These are phyloP conservation scores for Melanocharis versteri DNA, from an alignment of 2,113 vertebrate genomes.

Conservation along the genomic window DNA sequence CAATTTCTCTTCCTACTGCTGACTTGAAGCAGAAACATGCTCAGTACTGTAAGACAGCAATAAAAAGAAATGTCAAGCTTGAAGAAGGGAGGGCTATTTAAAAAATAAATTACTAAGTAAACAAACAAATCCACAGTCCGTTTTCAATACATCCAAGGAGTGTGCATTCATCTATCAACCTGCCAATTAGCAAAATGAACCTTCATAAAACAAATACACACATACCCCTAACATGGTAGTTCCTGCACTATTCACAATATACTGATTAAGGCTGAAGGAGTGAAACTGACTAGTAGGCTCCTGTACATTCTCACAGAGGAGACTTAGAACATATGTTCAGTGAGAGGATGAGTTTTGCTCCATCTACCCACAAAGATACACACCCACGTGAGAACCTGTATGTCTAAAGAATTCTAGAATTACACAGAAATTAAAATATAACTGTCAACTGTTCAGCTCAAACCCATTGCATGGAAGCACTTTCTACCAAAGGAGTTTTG, in stretches of 20 bases:
- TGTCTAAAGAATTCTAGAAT: background rate
- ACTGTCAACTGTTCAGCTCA: background rate
- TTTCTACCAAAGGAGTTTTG: background rate
- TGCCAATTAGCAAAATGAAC: background rate
- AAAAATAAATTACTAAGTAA: background rate
- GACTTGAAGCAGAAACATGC: background rate
- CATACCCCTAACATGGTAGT: background rate
- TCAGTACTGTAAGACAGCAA: background rate
- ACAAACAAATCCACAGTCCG: background rate
- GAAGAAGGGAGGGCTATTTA: fast-evolving
- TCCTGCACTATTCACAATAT: background rate
- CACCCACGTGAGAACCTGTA: background rate
- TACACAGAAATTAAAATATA: background rate
- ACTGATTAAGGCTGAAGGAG: background rate
- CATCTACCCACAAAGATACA: background rate
- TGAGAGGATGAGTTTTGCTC: background rate
- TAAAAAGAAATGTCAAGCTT: background rate
- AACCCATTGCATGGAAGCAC: background rate
- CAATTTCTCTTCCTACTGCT: background rate
- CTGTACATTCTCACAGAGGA: background rate
- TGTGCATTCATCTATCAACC: background rate
- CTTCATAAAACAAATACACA: background rate
- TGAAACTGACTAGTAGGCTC: background rate
- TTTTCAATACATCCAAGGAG: background rate
- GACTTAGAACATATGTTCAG: background rate